phyloP scores from a whole-genome alignment of 2,113 vertebrate species.

The Symphodus melops region DNA sequence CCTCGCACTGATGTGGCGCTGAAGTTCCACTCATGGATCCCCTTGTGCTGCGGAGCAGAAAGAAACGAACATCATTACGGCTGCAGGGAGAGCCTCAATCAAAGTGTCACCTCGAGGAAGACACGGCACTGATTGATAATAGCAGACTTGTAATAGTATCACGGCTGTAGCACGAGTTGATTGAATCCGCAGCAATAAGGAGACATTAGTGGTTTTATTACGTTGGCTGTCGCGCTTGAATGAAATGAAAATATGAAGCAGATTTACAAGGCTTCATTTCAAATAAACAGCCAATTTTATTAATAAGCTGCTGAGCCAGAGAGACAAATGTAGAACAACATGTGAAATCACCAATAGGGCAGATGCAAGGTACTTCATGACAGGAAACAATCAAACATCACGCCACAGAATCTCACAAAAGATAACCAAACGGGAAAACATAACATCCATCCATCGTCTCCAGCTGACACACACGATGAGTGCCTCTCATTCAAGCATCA shows the following conservation, averaged over 20 bases:
- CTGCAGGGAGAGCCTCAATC: not conserved
- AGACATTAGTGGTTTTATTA: conserved; percentile 7
- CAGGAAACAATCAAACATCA: conserved; percentile 3
- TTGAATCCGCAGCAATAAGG: not conserved
- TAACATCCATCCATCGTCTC: not conserved
- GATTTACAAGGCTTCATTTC: not conserved
- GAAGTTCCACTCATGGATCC: conserved; percentile 98
- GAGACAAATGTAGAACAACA: not conserved
- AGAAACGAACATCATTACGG: conserved; percentile 37
- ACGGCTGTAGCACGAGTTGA: not conserved
- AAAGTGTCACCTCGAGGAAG: not conserved
- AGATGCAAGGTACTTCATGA: not conserved
- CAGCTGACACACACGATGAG: not conserved
- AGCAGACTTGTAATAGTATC: not conserved
- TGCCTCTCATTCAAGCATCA: not conserved
- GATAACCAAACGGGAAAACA: not conserved
- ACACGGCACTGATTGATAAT: not conserved
- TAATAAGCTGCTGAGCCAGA: not conserved
- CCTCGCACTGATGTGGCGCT: conserved; percentile 91
- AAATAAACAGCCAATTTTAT: not conserved
- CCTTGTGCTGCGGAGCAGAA: conserved; percentile 83
- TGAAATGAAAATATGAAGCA: not conserved
- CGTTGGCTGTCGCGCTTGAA: not conserved
- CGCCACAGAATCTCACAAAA: not conserved
- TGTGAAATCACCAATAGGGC: not conserved